These are phyloP conservation scores for Psococerastis gibbosa DNA, from an alignment of 2,888 invertebrate species.

Conservation along the genomic window DNA sequence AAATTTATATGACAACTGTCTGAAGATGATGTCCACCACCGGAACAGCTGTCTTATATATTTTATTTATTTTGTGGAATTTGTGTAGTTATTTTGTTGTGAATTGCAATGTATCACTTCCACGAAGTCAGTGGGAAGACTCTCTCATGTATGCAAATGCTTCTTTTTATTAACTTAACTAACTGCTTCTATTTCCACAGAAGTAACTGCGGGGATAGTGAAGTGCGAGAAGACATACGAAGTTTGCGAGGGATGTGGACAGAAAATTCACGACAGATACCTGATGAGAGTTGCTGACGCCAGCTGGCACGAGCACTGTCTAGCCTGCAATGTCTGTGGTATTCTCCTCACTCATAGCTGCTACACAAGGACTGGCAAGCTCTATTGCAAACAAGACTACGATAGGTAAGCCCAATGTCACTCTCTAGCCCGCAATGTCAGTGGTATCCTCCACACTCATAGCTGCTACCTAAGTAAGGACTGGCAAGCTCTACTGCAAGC, in stretches of 20 bases:
- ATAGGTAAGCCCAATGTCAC: conserved; percentile 51
- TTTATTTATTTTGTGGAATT: too few species aligned
- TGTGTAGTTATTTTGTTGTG: too few species aligned
- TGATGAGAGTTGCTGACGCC: conserved; percentile 84
- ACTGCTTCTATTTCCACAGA: too few species aligned
- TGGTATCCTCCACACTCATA: conserved; percentile 70
- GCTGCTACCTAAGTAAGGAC: conserved; percentile 76
- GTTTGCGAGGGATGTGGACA: conserved; percentile 89
- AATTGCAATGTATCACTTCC: too few species aligned
- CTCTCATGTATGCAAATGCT: too few species aligned
- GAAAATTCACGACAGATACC: conserved; percentile 85
- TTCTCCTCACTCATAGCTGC: conserved; percentile 79
- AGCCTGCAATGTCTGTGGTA: conserved; percentile 84
- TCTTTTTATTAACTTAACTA: too few species aligned
- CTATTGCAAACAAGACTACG: conserved; percentile 94
- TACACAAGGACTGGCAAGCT: conserved; percentile 85
- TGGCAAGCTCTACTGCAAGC: conserved; percentile 87
- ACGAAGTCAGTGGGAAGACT: too few species aligned
- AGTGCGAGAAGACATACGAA: conserved; percentile 52
- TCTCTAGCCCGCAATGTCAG: conserved; percentile 93
- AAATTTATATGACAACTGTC: too few species aligned
- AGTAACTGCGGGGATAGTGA: conserved; percentile 9
- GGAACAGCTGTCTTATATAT: too few species aligned
- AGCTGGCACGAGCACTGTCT: conserved; percentile 96
- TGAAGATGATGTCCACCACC: too few species aligned